Evolutionary conservation across 2,888 invertebrate genomes (phyloP), one percentile per base, ranked within the genome.

Genomic region (Strigamia transsilvanica): DNA sequence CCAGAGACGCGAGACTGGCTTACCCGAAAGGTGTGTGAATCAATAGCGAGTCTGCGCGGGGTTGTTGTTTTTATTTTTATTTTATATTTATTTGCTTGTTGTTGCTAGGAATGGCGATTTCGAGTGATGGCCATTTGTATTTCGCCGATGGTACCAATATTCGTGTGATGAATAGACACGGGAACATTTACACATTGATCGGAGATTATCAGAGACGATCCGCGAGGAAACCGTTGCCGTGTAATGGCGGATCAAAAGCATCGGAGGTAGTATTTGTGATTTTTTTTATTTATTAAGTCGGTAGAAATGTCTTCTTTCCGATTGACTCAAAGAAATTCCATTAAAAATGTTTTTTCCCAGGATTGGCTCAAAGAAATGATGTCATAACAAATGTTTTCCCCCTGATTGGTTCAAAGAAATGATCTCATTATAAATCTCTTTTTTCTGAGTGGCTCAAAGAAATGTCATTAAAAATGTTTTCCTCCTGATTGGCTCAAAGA

Each of bases 131-230:
- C 84, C 93, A 96, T 0, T 88, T 98, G 0, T 98, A 97, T 88
- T 96, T 98, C 86, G 98, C 97, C 79, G 98, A 98, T 87, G 98
- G 98, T 3, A 96, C 97, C 1, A 97, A 97, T 87, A 94, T 96
- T 84, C 91, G 98, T 79, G 95, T 94, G 93, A 96, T 98, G 0
- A 96, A 96, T 87, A 90, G 95, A 82, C 95, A 97, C 87, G 96
- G 96, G 9, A 94, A 95, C 81, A 95, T 98, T 56, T 94, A 94
- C 7, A 98, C 98, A 0, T 85, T 89, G 83, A 88, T 89, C 83
- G 89, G 83, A 42, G 96, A 96, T 87, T 97, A 98, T 87, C 96
- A 95, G 1, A 97, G 97, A 88, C 95, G 96, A 86, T 94, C 95
- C 87, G 94, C 96, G 86, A 97, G 97, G 96, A 93, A 94, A 84